Evolutionary conservation across 2,888 invertebrate species (phyloP), one percentile per base, ranked within the genome.

Genomic region (Polydrusus tereticollis): DNA sequence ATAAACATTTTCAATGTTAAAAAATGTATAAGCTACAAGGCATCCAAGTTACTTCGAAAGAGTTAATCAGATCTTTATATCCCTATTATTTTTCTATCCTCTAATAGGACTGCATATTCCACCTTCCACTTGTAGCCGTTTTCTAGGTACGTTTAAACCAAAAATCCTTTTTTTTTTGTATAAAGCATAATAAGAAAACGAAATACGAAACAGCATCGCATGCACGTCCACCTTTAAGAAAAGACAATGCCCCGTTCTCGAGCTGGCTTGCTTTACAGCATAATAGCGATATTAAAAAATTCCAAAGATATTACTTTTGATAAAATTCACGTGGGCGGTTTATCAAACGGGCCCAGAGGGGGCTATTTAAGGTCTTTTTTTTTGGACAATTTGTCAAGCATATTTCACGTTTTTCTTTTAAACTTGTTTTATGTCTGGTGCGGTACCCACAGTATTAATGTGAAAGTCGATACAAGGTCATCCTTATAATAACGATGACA

Each of bases 281-380:
- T 83, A 83, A 83, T 83, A 81, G 82, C 82, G 79, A 81, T 81
- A 83, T 84, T 83, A 83, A 83, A 83, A 83, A 83, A 84, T 83
- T 83, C 83, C 79, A 75, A 69, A 81, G 82, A 82, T 82, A 78
- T 26, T 50, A 38, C 77, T 76, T 78, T 72, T 78, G 80, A 83
- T 83, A 82, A 83, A 80, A 72, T 76, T 78, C 66, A 77, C 78
- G 81, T 83, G 81, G 82, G 82, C 82, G 82, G 81, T 79, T 55
- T 78, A 79, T 80, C 80, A 81, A 80, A 80, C 81, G 80, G 78
- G 82, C 82, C 80, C 70, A 41, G 60, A 47, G 78, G 81, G 74
- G 33, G 18, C 23, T 47, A 29, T 52, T 29, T 26, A 41, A 52
- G 23, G 1, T 50, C 23, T 47, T 21, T 45, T 47, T 50, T 52